A percentile compares a stretch with the other conserved stretches of the same genome.
phyloP scores from a whole-genome alignment of 2,888 invertebrate species.

The Atethmia centrago region DNA sequence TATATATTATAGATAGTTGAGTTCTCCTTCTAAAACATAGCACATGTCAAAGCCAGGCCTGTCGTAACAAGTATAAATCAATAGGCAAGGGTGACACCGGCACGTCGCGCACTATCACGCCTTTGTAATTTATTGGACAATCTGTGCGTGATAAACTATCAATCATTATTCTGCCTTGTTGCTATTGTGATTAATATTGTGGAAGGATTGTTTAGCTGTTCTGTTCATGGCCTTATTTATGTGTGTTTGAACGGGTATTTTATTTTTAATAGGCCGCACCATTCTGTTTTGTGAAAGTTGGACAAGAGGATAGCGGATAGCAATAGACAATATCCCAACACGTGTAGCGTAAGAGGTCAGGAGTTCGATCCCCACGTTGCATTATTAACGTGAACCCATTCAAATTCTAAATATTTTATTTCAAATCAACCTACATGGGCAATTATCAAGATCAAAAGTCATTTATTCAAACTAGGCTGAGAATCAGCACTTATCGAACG shows the following conservation, averaged over 20 bases:
- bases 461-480: too few species aligned
- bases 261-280: background rate
- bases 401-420: too few species aligned
- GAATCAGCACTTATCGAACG: too few species aligned
- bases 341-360: too few species aligned
- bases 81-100: conserved; percentile 48
- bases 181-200: conserved; percentile 44
- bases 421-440: too few species aligned
- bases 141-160: conserved; percentile 60
- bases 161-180: conserved; percentile 49
- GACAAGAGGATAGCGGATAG: too few species aligned
- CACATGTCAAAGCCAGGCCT: conserved; percentile 48
- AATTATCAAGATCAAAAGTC: too few species aligned
- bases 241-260: background rate
- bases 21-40: conserved; percentile 29
- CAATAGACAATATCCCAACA: background rate
- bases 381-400: too few species aligned
- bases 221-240: background rate
- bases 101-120: conserved; percentile 49
- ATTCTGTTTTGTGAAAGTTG: background rate
- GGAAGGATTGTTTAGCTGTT: conserved; percentile 10
- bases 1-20: conserved; percentile 2
- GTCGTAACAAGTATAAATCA: conserved; percentile 59
- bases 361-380: background rate
- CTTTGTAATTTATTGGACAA: conserved; percentile 45